phyloP scores from a whole-genome alignment of 2,888 invertebrate species.

The Teleogryllus oceanicus region DNA sequence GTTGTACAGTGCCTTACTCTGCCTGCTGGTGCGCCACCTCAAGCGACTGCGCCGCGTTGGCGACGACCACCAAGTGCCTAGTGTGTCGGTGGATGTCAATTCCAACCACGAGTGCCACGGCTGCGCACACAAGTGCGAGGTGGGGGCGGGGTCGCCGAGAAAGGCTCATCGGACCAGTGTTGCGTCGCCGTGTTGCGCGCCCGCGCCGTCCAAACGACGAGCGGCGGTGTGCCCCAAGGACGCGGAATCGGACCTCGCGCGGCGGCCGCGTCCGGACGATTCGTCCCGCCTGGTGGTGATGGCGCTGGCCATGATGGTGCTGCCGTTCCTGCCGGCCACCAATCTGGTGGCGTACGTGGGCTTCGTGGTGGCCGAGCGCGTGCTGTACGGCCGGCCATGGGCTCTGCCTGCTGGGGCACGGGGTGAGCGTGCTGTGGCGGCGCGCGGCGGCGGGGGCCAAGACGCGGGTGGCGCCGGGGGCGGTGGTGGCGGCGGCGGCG shows the following conservation, averaged over 20 bases:
- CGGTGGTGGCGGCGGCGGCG: constrained; percentile 39
- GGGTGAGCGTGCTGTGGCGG: constrained; percentile 39
- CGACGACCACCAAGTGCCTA: neutral
- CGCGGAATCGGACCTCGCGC: neutral
- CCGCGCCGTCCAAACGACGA: neutral
- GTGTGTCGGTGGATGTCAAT: constrained; percentile 32
- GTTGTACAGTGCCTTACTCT: constrained; percentile 43
- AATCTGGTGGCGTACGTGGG: constrained; percentile 97
- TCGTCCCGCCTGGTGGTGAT: constrained; percentile 53
- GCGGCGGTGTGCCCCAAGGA: neutral
- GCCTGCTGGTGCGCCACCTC: constrained; percentile 29
- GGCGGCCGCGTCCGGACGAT: neutral
- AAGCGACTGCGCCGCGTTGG: neutral
- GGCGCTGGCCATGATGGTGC: constrained; percentile 65
- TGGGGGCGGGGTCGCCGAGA: constrained; percentile 34
- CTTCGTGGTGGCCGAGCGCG: constrained; percentile 94
- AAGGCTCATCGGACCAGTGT: neutral
- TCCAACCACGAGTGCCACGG: constrained; percentile 18
- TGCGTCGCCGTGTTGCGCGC: neutral
- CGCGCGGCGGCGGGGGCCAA: constrained; percentile 26
- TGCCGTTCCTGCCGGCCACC: constrained; percentile 92
- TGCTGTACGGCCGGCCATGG: constrained; percentile 93
- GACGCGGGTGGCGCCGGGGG: constrained; percentile 35
- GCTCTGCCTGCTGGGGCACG: constrained; percentile 80
- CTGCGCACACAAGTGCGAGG: neutral